A percentile compares a stretch with the other conserved stretches of the same genome.
phyloP scores from a whole-genome alignment of 2,888 invertebrate species.

The Gandaritis pyraliata region DNA sequence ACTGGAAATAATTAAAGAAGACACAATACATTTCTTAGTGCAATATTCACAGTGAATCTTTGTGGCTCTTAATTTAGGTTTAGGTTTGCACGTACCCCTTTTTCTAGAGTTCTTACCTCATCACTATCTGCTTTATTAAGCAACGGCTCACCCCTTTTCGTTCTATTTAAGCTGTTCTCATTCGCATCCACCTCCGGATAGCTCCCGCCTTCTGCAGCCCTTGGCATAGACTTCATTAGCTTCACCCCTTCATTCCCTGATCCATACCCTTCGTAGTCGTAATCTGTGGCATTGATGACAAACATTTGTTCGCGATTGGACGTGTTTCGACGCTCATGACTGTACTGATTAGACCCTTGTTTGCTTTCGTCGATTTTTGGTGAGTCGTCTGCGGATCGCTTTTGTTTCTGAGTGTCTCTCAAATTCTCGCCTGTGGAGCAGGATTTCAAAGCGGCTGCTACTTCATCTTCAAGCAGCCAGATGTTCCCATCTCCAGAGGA shows the following conservation, averaged over 20 bases:
- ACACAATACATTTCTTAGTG: background rate
- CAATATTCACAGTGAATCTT: too few relatives aligned
- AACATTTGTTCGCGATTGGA: slow-evolving; percentile 57
- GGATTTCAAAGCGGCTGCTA: slow-evolving; percentile 63
- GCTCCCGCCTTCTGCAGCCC: slow-evolving; percentile 40
- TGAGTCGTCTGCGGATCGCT: slow-evolving; percentile 42
- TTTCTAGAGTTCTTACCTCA: slow-evolving; percentile 55
- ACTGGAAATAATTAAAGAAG: slow-evolving; percentile 62
- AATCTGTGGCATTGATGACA: slow-evolving; percentile 62
- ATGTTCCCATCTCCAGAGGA: slow-evolving; percentile 73
- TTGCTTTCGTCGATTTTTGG: slow-evolving; percentile 62
- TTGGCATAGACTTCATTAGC: slow-evolving; percentile 51
- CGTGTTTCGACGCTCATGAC: slow-evolving; percentile 61
- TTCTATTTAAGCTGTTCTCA: slow-evolving; percentile 46
- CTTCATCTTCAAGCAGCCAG: slow-evolving; percentile 71
- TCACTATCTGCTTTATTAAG: slow-evolving; percentile 59
- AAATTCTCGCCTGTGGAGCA: slow-evolving; percentile 51
- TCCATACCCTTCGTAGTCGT: slow-evolving; percentile 57
- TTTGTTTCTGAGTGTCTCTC: slow-evolving; percentile 31
- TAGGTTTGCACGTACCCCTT: too few relatives aligned
- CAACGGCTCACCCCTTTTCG: slow-evolving; percentile 62
- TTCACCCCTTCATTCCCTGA: slow-evolving; percentile 54
- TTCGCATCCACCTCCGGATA: slow-evolving; percentile 36
- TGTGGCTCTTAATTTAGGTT: too few relatives aligned
- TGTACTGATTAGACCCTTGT: slow-evolving; percentile 57